Evolutionary conservation across 2,888 invertebrate species (phyloP), one percentile per base, ranked within the genome.

Genomic region (Eupithecia inturbata): DNA sequence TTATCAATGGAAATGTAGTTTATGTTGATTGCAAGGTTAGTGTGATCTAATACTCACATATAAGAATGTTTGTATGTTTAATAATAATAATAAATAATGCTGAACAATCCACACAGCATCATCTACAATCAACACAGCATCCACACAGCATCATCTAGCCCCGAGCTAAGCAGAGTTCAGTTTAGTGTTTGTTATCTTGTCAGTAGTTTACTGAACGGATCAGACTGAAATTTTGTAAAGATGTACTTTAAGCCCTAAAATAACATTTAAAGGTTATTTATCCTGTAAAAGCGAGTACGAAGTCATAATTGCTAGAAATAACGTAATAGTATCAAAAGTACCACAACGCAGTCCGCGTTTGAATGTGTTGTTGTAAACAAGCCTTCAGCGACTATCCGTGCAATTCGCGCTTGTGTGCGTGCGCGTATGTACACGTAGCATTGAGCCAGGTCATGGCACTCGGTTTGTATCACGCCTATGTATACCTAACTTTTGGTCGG

Each of bases 381-480:
- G 87, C 82, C 83, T 85, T 83, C 83, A 82, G 81, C 78, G 77
- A 67, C 57, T 79, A 77, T 80, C 64, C 78, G 73, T 74, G 74
- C 77, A 73, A 64, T 62, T 80, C 76, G 74, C 82, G 82, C 80
- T 68, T 68, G 76, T 69, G 31, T 75, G 71, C 66, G 72, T 28
- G 45, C 66, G 73, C 77, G 77, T 80, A 79, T 81, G 82, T 78
- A 79, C 81, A 80, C 85, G 85, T 88, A 91, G 92, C 93, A 93
- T 93, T 93, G 93, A 92, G 92, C 85, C 91, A 93, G 93, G 93
- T 93, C 93, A 92, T 92, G 93, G 93, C 92, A 90, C 93, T 87
- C 91, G 86, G 91, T 84, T 85, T 85, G 83, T 83, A 83, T 82
- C 81, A 81, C 81, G 80, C 75, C 80, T 79, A 78, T 75, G 67